Evolutionary conservation across 2,888 invertebrate species (phyloP), one percentile per base, ranked within the genome.

Genomic region (Lasioglossum malachurum): DNA sequence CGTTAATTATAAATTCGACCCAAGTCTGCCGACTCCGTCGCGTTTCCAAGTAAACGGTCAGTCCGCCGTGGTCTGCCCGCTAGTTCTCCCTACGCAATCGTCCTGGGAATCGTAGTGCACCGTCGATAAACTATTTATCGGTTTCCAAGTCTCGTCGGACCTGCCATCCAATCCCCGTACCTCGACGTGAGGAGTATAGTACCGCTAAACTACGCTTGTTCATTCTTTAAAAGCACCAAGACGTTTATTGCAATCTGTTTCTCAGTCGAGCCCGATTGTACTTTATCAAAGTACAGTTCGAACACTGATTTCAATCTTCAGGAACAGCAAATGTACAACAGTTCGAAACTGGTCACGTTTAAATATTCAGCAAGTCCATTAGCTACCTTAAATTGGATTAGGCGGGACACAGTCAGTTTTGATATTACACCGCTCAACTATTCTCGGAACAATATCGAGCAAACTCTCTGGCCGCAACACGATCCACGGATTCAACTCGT

Each of bases 1-100:
- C 88, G 93, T 93, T 93, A 94, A 93, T 93, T 92, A 93, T 93
- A 93, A 93, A 93, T 92, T 91, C 91, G 91, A 90, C 91, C 92
- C 88, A 84, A 90, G 91, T 89, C 84, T 82, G 86, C 80, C 79
- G 79, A 79, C 83, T 72, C 71, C 81, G 78, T 78, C 83, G 87
- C 73, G 87, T 91, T 88, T 87, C 87, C 85, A 82, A 87, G 88
- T 90, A 88, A 89, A 89, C 89, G 90, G 91, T 89, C 91, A 91
- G 91, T 91, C 49, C 90, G 72, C 60, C 82, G 83, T 85, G 78
- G 81, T 71, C 80, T 75, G 86, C 44, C 84, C 84, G 83, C 44
- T 78, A 23, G 79, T 80, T 84, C 82, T 79, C 75, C 86, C 84
- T 79, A 83, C 81, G 64, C 86, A 67, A 84, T 87, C 83, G 64